Percentiles rank a stretch among this genome's conserved stretches.
These are phyloP conservation scores for Tinea trinotella DNA, from an alignment of 2,888 invertebrate species.

Conservation along the genomic window DNA sequence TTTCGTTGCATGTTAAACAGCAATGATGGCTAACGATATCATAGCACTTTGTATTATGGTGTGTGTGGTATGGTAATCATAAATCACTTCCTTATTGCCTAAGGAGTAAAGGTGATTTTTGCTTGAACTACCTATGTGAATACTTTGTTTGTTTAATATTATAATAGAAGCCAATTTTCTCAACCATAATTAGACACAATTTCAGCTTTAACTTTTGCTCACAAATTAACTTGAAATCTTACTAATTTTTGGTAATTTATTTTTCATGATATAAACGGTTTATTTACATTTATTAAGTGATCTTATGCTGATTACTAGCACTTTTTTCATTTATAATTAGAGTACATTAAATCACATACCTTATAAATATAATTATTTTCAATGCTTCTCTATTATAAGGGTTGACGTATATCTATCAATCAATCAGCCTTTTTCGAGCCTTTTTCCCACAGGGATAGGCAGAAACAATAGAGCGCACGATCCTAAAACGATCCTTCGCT, in stretches of 20 bases:
- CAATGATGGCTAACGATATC: background rate
- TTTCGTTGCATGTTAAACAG: background rate
- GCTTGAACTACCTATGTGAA: background rate
- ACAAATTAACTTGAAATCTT: constrained; percentile 1
- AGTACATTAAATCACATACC: too few relatives aligned
- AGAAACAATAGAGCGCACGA: too few relatives aligned
- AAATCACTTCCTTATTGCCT: background rate
- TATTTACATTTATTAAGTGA: too few relatives aligned
- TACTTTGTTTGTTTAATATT: background rate
- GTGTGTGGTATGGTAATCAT: background rate
- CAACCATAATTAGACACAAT: background rate
- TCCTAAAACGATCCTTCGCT: too few relatives aligned
- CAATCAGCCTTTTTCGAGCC: too few relatives aligned
- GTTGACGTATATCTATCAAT: too few relatives aligned
- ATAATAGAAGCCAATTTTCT: constrained; percentile 1
- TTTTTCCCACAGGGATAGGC: too few relatives aligned
- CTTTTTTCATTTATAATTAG: too few relatives aligned
- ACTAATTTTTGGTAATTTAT: background rate
- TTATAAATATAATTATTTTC: too few relatives aligned
- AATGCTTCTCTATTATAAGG: too few relatives aligned
- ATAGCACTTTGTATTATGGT: background rate
- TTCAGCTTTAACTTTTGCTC: background rate
- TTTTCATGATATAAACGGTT: too few relatives aligned
- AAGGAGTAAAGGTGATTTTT: background rate
- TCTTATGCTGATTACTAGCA: too few relatives aligned